Percentiles rank a stretch among this genome's conserved stretches.
phyloP scores from a whole-genome alignment of 1,140 invertebrate genomes.

The Drosophila mayri region DNA sequence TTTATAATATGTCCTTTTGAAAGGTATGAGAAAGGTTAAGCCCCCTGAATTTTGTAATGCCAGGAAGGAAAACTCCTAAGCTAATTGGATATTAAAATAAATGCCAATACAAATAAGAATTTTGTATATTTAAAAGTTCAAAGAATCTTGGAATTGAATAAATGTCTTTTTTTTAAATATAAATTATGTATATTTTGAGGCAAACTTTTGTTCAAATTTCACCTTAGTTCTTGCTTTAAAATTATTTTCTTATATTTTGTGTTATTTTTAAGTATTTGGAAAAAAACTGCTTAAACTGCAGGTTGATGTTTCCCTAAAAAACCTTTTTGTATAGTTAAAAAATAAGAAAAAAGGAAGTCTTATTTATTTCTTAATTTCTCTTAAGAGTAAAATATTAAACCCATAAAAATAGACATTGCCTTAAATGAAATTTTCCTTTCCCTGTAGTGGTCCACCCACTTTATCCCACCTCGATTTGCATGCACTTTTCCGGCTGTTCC shows the following conservation, averaged over 20 bases:
- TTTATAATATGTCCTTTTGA: not conserved
- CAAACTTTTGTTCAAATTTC: no score
- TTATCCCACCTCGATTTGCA: not conserved
- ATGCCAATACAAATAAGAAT: not conserved
- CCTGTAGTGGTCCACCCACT: not conserved
- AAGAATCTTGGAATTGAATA: no score
- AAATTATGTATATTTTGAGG: no score
- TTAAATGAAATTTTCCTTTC: not conserved
- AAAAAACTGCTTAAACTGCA: no score
- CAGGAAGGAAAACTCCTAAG: not conserved
- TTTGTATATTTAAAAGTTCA: not conserved
- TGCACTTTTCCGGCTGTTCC: slow-evolving; percentile 16
- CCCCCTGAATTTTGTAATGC: not conserved
- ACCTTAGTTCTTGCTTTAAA: not conserved
- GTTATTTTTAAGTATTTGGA: no score
- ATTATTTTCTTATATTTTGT: no score
- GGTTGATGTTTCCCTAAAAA: not conserved
- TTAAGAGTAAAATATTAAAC: not conserved
- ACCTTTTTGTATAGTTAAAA: rapidly evolving
- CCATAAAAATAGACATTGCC: not conserved
- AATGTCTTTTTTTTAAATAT: no score
- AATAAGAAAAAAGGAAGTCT: no score
- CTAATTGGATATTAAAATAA: not conserved
- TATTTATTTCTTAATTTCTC: not conserved
- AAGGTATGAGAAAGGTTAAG: not conserved